Conservation (phyloP, 2,797 vertebrate genomes). For the Propithecus deckenii region DNA sequence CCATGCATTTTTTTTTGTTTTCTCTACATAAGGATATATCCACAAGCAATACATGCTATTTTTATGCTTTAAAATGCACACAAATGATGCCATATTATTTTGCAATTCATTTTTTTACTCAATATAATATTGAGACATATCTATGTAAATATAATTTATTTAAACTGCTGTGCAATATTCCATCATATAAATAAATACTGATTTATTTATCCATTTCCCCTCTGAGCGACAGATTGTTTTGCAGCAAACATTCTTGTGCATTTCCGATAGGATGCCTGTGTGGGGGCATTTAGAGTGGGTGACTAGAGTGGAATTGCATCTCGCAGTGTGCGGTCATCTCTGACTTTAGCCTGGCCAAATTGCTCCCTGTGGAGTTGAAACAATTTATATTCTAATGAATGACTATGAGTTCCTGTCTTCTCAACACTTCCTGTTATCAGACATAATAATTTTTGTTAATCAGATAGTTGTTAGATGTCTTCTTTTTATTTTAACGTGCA, state of each 20-base stretch:
- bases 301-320: not conserved
- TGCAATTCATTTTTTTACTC: not conserved
- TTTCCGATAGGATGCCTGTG: not conserved
- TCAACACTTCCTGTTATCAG: not conserved
- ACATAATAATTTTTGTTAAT: not conserved
- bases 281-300: not conserved
- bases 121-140: not conserved
- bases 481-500: not conserved
- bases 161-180: not conserved
- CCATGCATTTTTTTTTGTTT: not conserved
- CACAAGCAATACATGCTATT: not conserved
- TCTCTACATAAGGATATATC: not conserved
- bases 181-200: not conserved
- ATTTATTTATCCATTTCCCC: not conserved
- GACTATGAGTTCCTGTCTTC: not conserved
- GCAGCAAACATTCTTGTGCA: not conserved
- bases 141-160: not conserved
- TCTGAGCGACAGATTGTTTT: not conserved
- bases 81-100: not conserved
- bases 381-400: not conserved
- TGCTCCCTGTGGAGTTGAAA: not conserved
- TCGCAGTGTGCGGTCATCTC: not conserved
- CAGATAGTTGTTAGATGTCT: not conserved
- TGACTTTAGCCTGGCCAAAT: not conserved
- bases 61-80: not conserved